These are phyloP conservation scores for Phaethornis superciliosus DNA, from an alignment of 2,113 vertebrate species.

Conservation along the genomic window DNA sequence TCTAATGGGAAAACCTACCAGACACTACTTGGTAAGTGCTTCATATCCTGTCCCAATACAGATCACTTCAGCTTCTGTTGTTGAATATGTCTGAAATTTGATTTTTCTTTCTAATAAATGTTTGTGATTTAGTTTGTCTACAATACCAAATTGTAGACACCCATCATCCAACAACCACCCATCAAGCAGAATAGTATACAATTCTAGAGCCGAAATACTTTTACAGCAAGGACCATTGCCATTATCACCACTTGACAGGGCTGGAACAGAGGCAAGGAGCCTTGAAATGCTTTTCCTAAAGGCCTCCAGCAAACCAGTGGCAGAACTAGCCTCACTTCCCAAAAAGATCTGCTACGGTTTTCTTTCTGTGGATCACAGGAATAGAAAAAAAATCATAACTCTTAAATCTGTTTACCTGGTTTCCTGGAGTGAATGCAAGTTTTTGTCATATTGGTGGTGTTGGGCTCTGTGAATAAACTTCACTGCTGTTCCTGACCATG, in stretches of 20 bases:
- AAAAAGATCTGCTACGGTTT: neutral
- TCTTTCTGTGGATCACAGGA: neutral
- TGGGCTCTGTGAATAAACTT: neutral
- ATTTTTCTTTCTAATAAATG: constrained; percentile 8
- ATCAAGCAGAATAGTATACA: neutral
- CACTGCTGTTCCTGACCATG: neutral
- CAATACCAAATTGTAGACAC: neutral
- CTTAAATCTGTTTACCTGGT: neutral
- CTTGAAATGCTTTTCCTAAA: neutral
- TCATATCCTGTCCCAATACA: neutral
- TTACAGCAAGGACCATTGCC: accelerated
- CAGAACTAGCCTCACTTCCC: neutral
- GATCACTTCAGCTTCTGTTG: neutral
- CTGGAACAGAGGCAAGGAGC: neutral
- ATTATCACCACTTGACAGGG: neutral
- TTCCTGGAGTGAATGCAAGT: neutral
- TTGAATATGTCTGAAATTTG: neutral
- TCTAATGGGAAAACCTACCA: neutral
- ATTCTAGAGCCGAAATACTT: neutral
- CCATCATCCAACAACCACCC: neutral
- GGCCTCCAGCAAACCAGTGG: neutral
- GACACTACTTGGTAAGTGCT: neutral
- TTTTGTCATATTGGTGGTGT: accelerated
- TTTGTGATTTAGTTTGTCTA: neutral
- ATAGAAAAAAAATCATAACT: neutral